Conservation (phyloP, 2,888 invertebrate species). For the Cephus sareptanus region DNA sequence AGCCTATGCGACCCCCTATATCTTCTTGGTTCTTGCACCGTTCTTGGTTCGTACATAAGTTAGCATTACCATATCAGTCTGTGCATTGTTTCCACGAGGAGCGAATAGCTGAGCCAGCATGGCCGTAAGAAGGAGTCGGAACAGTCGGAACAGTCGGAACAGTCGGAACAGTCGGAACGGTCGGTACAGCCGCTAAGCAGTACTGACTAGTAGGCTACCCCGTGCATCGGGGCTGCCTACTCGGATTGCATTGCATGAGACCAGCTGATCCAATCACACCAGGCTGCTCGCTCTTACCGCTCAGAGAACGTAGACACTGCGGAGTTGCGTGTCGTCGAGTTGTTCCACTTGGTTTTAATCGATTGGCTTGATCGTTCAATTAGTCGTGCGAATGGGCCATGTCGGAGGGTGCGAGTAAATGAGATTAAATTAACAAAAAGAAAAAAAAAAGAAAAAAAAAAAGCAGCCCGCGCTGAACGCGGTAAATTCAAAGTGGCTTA, state of each 20-base stretch:
- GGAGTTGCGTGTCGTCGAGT: conserved; percentile 40
- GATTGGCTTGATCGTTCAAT: conserved; percentile 31
- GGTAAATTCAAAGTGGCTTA: too few relatives aligned
- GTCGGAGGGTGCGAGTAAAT: neutral
- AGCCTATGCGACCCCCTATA: neutral
- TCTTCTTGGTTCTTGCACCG: conserved; percentile 7
- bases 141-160: too few relatives aligned
- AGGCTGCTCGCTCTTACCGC: neutral
- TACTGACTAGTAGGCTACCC: too few relatives aligned
- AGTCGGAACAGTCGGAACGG: too few relatives aligned
- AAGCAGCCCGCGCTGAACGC: too few relatives aligned
- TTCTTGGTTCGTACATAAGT: neutral
- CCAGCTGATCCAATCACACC: conserved; percentile 15
- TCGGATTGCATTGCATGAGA: conserved; percentile 13
- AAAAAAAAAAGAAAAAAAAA: too few relatives aligned
- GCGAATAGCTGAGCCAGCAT: neutral
- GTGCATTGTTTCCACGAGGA: conserved; percentile 8
- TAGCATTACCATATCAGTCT: neutral
- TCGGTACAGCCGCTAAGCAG: too few relatives aligned
- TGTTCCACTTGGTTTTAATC: conserved; percentile 39
- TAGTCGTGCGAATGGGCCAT: conserved; percentile 6
- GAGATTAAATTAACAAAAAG: neutral
- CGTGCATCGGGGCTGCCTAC: neutral
- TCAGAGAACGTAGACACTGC: conserved; percentile 23
- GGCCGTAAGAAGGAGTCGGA: too few relatives aligned